Conservation (phyloP, 2,888 invertebrate genomes). For the Hypomecis atomaria region DNA sequence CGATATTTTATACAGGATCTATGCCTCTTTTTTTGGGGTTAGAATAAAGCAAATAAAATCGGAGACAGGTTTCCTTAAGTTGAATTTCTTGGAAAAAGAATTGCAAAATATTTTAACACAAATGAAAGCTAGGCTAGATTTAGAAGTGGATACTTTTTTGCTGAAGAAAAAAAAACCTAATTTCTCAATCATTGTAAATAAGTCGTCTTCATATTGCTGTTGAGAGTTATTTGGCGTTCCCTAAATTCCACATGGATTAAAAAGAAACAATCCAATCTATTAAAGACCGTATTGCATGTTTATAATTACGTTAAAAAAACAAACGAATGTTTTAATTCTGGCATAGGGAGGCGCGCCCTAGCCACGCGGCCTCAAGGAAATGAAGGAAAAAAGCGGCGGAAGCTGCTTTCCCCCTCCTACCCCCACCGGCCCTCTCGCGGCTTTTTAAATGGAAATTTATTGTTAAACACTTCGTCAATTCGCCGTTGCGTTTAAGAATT, state of each 20-base stretch:
- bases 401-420: slow-evolving; percentile 61
- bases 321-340: slow-evolving; percentile 77
- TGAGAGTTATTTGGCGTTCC: too few relatives aligned
- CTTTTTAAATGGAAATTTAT: slow-evolving; percentile 85
- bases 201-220: too few relatives aligned
- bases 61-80: background rate
- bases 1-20: slow-evolving; percentile 73
- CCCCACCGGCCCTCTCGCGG: slow-evolving; percentile 65
- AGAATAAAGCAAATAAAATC: slow-evolving; percentile 10
- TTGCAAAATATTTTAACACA: too few relatives aligned
- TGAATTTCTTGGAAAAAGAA: background rate
- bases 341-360: slow-evolving; percentile 68
- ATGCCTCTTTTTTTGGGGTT: slow-evolving; percentile 42
- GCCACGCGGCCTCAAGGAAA: slow-evolving; percentile 80
- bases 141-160: too few relatives aligned
- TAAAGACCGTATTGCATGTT: slow-evolving; percentile 49
- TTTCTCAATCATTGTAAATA: background rate
- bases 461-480: slow-evolving; percentile 83
- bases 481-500: slow-evolving; percentile 68
- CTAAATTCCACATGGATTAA: background rate
- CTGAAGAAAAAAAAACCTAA: too few relatives aligned
- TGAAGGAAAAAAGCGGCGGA: slow-evolving; percentile 84
- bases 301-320: slow-evolving; percentile 57
- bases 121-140: too few relatives aligned
- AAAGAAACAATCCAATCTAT: slow-evolving; percentile 36